Percentiles rank a stretch among this genome's conserved stretches.
These are phyloP conservation scores for Parapsyche elsis DNA, from an alignment of 1,140 invertebrate species.

Conservation along the genomic window DNA sequence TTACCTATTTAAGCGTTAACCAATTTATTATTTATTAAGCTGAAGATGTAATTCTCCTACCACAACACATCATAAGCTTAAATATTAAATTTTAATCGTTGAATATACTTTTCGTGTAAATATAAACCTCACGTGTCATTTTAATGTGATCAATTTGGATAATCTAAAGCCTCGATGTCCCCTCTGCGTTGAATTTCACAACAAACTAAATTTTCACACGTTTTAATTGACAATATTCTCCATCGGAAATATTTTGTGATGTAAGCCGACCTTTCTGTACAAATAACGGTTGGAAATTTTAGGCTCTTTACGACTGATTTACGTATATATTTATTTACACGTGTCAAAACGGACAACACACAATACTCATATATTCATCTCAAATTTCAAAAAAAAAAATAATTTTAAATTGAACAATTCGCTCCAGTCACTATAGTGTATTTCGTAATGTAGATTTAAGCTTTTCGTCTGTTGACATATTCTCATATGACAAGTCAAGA, in stretches of 20 bases:
- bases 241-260: too few relatives aligned
- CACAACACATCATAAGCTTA: too few relatives aligned
- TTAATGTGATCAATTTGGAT: constrained; percentile 6
- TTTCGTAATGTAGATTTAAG: constrained; percentile 19
- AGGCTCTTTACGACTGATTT: not conserved
- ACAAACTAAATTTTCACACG: not conserved
- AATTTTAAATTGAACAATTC: constrained; percentile 11
- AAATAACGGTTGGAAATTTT: too few relatives aligned
- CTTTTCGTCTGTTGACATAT: constrained; percentile 11
- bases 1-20: too few relatives aligned
- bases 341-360: constrained; percentile 10
- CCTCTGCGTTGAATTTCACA: not conserved
- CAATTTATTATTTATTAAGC: too few relatives aligned
- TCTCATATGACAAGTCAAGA: not conserved
- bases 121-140: not conserved
- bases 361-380: not conserved
- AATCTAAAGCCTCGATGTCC: not conserved
- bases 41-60: too few relatives aligned
- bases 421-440: constrained; percentile 6
- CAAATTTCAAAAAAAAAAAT: constrained; percentile 10
- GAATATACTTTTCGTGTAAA: too few relatives aligned
- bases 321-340: constrained; percentile 13
- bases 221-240: not conserved
- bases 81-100: too few relatives aligned
- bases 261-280: too few relatives aligned